phyloP scores from a whole-genome alignment of 2,113 vertebrate genomes.

The Willisornis vidua region DNA sequence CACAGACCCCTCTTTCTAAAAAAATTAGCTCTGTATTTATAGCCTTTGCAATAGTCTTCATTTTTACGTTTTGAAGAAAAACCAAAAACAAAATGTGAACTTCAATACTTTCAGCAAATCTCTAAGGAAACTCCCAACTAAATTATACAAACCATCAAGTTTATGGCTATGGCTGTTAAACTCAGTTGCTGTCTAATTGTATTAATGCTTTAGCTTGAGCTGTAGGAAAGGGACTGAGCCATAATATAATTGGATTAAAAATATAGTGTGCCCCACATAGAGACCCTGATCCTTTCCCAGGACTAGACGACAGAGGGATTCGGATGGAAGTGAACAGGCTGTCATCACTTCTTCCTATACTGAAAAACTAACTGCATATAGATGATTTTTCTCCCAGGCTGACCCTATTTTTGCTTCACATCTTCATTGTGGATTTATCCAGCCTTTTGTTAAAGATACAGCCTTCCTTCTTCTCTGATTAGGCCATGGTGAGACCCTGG shows the following conservation, averaged over 20 bases:
- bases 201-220: constrained; percentile 13
- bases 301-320: constrained; percentile 30
- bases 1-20: neutral
- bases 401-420: neutral
- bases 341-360: constrained; percentile 28
- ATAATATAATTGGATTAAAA: constrained; percentile 47
- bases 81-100: neutral
- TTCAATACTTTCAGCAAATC: neutral
- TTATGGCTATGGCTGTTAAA: constrained; percentile 33
- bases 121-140: neutral
- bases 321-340: constrained; percentile 20
- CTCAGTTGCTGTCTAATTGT: constrained; percentile 5
- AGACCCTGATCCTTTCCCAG: constrained; percentile 15
- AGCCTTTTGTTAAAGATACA: neutral
- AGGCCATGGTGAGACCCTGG: neutral
- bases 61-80: constrained; percentile 3
- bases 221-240: neutral
- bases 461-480: neutral
- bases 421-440: neutral
- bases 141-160: constrained; percentile 24
- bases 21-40: neutral
- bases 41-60: neutral
- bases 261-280: constrained; percentile 26
- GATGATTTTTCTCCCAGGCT: neutral
- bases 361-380: neutral